Conservation (phyloP, 2,888 invertebrate species). For the Pachliopta kotzebuea region DNA sequence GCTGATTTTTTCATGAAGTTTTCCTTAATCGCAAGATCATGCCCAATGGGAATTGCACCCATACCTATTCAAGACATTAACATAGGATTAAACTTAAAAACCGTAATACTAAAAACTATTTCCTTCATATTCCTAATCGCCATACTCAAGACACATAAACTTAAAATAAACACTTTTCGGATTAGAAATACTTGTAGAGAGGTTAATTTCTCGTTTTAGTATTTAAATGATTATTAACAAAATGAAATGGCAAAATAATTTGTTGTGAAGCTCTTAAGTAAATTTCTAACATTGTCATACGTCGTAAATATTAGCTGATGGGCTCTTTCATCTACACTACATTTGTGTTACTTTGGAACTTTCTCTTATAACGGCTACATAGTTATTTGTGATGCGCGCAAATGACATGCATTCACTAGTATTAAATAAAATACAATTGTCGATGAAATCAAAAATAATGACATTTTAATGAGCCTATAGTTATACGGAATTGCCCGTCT, state of each 20-base stretch:
- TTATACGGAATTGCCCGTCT: background rate
- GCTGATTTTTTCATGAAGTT: too few species aligned
- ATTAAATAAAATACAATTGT: constrained; percentile 14
- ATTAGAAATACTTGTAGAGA: too few species aligned
- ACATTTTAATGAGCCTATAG: constrained; percentile 7
- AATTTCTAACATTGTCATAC: constrained; percentile 7
- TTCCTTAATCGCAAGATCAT: too few species aligned
- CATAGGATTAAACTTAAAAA: too few species aligned
- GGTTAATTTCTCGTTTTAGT: background rate
- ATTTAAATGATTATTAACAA: background rate
- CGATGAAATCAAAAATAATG: constrained; percentile 16
- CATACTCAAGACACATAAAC: too few species aligned
- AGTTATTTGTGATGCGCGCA: constrained; percentile 1
- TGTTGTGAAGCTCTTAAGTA: background rate
- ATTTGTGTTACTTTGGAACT: constrained; percentile 5
- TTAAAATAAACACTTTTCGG: too few species aligned
- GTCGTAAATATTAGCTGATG: constrained; percentile 6
- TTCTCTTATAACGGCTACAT: constrained; percentile 10
- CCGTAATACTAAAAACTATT: too few species aligned
- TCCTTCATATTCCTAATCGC: too few species aligned
- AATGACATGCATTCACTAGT: background rate
- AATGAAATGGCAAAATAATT: background rate
- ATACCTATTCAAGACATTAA: too few species aligned
- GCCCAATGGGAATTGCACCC: too few species aligned
- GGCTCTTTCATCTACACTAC: constrained; percentile 5